phyloP scores from a whole-genome alignment of 1,140 invertebrate species.

The Drosophila dunni region DNA sequence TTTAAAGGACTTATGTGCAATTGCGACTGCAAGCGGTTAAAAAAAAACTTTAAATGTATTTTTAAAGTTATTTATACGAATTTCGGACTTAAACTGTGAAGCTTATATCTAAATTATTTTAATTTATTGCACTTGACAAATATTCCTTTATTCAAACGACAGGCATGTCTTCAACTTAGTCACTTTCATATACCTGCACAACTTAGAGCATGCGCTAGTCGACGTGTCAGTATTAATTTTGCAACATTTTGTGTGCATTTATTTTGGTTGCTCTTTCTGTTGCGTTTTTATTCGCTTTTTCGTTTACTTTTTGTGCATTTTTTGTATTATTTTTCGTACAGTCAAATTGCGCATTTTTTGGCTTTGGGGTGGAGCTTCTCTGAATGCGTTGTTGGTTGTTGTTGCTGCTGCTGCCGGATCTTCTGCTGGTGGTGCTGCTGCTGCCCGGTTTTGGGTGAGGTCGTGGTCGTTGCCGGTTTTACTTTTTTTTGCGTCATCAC shows the following conservation, averaged over 20 bases:
- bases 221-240: conserved; percentile 43
- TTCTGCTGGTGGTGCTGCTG: conserved; percentile 50
- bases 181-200: too few relatives aligned
- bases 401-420: conserved; percentile 19
- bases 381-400: conserved; percentile 55
- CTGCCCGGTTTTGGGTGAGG: conserved; percentile 79
- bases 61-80: too few relatives aligned
- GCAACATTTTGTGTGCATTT: conserved; percentile 54
- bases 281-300: conserved; percentile 71
- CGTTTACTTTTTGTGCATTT: conserved; percentile 45
- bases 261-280: conserved; percentile 81
- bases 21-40: too few relatives aligned
- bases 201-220: conserved; percentile 45
- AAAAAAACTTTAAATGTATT: too few relatives aligned
- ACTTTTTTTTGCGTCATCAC: conserved; percentile 75
- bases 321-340: conserved; percentile 50
- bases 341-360: conserved; percentile 82
- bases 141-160: too few relatives aligned
- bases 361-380: conserved; percentile 77
- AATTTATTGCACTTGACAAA: too few relatives aligned
- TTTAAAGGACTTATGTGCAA: too few relatives aligned
- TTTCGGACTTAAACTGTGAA: too few relatives aligned
- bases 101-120: too few relatives aligned
- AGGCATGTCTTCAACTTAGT: too few relatives aligned
- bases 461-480: conserved; percentile 78